These are phyloP conservation scores for Erebia palarica DNA, from an alignment of 2,888 invertebrate genomes.

Conservation along the genomic window DNA sequence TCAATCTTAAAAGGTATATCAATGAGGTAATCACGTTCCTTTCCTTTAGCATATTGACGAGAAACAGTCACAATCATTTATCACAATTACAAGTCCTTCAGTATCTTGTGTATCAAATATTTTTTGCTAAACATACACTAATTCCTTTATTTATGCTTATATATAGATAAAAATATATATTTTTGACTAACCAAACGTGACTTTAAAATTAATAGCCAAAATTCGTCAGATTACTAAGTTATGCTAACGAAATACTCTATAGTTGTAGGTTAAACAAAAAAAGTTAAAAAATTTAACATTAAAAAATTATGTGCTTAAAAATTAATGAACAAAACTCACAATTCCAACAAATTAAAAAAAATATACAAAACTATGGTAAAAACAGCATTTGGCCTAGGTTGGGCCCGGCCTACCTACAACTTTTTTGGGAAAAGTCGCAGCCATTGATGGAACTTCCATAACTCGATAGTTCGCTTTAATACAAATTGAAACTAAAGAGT, in stretches of 20 bases:
- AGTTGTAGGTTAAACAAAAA: constrained; percentile 10
- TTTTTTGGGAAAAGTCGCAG: background rate
- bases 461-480: constrained; percentile 9
- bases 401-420: constrained; percentile 9
- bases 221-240: constrained; percentile 12
- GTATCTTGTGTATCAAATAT: constrained; percentile 9
- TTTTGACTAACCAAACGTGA: constrained; percentile 12
- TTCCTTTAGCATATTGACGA: constrained; percentile 8
- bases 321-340: constrained; percentile 10
- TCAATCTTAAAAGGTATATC: constrained; percentile 12
- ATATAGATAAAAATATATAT: constrained; percentile 9
- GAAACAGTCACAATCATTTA: constrained; percentile 12
- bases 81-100: constrained; percentile 12
- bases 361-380: constrained; percentile 10
- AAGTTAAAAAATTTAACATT: constrained; percentile 12
- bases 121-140: background rate
- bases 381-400: constrained; percentile 11
- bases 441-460: constrained; percentile 10
- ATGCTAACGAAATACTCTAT: constrained; percentile 10
- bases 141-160: constrained; percentile 5
- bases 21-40: constrained; percentile 11
- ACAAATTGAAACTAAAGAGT: constrained; percentile 10
- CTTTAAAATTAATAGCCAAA: constrained; percentile 13
- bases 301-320: constrained; percentile 13
- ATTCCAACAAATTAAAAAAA: constrained; percentile 13